Percentiles rank a stretch among this genome's conserved stretches.
phyloP scores from a whole-genome alignment of 2,113 vertebrate genomes.

The Oplegnathus fasciatus region DNA sequence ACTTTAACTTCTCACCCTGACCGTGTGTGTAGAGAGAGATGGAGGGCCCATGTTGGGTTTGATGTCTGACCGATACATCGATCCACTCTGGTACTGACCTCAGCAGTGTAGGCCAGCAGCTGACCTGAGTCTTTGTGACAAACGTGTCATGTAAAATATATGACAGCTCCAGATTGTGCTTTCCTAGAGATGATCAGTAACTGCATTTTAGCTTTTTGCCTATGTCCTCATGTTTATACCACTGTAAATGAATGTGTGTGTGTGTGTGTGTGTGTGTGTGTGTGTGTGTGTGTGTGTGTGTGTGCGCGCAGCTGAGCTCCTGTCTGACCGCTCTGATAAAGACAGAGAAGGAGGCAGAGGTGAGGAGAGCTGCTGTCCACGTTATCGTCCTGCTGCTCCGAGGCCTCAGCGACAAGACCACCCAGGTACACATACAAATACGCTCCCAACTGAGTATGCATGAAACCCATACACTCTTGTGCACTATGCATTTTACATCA shows the following conservation, averaged over 20 bases:
- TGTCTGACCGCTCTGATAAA: conserved; percentile 88
- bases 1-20: not conserved
- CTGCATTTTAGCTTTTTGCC: not conserved
- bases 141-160: not conserved
- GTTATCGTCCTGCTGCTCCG: conserved; percentile 90
- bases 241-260: not conserved
- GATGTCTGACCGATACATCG: conserved; percentile 15
- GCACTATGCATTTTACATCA: not conserved
- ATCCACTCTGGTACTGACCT: conserved; percentile 27
- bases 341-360: conserved; percentile 89
- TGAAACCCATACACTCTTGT: not conserved
- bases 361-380: conserved; percentile 92
- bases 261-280: not conserved
- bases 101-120: conserved; percentile 27
- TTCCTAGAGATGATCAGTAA: not conserved
- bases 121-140: not conserved
- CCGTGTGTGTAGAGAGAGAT: not conserved
- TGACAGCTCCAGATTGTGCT: not conserved
- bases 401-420: conserved; percentile 90
- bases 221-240: not conserved
- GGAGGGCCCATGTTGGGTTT: not conserved
- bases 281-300: conserved; percentile 3
- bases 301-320: conserved; percentile 76
- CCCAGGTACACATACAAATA: conserved; percentile 86
- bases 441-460: not conserved